Conservation (phyloP, 2,888 invertebrate species). For the Nezara viridula region DNA sequence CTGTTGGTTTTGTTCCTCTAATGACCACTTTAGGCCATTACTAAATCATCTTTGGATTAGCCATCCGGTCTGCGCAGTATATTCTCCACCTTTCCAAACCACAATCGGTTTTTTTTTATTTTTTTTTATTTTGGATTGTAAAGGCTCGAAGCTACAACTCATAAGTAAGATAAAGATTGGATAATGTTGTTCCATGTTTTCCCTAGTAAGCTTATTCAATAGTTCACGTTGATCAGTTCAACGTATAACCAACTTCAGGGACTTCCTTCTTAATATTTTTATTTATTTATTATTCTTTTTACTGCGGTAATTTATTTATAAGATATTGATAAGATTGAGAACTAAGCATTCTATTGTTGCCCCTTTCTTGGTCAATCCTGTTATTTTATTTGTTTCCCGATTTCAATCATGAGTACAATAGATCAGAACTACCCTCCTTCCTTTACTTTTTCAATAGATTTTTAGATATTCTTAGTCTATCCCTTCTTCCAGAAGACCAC, state of each 20-base stretch:
- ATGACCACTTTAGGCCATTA: slow-evolving; percentile 10
- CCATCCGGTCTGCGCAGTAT: background rate
- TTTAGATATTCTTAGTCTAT: too few relatives aligned
- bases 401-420: too few relatives aligned
- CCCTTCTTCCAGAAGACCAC: too few relatives aligned
- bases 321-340: too few relatives aligned
- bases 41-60: slow-evolving; percentile 22
- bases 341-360: too few relatives aligned
- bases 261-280: too few relatives aligned
- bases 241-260: background rate
- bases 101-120: background rate
- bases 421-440: too few relatives aligned
- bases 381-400: too few relatives aligned
- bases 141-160: slow-evolving; percentile 19
- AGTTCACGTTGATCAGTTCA: background rate
- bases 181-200: background rate
- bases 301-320: too few relatives aligned
- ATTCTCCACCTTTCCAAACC: slow-evolving; percentile 23
- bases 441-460: too few relatives aligned
- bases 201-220: background rate
- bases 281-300: too few relatives aligned
- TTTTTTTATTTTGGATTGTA: slow-evolving; percentile 15
- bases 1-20: slow-evolving; percentile 44
- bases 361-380: too few relatives aligned
- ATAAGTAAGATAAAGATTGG: slow-evolving; percentile 9